Percentiles rank a stretch among this genome's conserved stretches.
Evolutionary conservation across 2,797 vertebrate species (phyloP).

Genomic region (Halcyon chelicuti): DNA sequence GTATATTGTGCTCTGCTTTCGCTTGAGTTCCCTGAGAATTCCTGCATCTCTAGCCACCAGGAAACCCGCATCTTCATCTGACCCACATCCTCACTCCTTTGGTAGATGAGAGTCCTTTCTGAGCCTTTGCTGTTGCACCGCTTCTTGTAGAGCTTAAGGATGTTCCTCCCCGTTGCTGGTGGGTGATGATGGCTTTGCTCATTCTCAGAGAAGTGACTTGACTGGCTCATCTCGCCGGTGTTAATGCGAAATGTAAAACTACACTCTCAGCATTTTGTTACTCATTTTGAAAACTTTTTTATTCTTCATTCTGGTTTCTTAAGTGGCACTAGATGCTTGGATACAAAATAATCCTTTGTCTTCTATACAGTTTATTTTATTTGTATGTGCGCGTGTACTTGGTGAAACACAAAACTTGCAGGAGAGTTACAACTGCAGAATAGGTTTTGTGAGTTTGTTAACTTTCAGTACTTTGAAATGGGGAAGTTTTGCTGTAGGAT

Average conservation of each 20-base stretch:
- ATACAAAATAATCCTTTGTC: not conserved
- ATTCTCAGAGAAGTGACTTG: not conserved
- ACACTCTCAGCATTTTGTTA: not conserved
- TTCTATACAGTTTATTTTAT: not conserved
- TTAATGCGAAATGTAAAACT: not conserved
- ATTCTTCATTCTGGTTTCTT: not conserved
- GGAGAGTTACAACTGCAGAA: not conserved
- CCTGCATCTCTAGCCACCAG: not conserved
- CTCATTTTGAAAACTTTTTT: not conserved
- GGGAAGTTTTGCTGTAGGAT: not conserved
- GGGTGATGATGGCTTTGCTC: not conserved
- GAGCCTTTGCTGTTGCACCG: not conserved
- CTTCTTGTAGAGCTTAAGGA: not conserved
- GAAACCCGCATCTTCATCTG: not conserved
- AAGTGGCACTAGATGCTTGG: not conserved
- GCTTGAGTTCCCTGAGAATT: not conserved
- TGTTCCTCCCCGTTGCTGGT: not conserved
- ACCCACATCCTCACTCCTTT: not conserved
- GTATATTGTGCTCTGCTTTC: not conserved
- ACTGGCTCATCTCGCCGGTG: not conserved
- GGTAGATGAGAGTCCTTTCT: not conserved
- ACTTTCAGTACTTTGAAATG: not conserved
- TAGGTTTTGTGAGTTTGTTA: not conserved
- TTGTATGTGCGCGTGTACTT: not conserved
- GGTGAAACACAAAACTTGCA: not conserved